Percentiles rank a stretch among this genome's conserved stretches.
phyloP scores from a whole-genome alignment of 2,113 vertebrate genomes.

The Orthonyx spaldingii region DNA sequence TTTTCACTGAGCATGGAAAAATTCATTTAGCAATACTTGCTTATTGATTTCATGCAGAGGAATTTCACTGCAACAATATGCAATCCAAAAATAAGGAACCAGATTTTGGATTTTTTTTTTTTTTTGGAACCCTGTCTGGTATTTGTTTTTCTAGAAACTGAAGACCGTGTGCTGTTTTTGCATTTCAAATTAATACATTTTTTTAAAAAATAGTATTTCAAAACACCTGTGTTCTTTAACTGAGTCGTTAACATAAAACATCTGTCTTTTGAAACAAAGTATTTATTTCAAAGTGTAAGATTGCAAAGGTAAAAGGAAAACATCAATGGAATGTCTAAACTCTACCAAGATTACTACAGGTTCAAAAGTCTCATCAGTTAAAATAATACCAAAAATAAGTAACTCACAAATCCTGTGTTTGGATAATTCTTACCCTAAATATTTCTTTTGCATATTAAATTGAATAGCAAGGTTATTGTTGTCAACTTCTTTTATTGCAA shows the following conservation, averaged over 20 bases:
- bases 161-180: neutral
- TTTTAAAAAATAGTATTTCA: neutral
- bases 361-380: neutral
- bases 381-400: neutral
- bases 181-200: neutral
- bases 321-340: neutral
- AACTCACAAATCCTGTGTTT: neutral
- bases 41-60: neutral
- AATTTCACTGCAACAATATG: neutral
- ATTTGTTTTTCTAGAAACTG: neutral
- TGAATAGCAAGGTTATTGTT: neutral
- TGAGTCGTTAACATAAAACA: neutral
- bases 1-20: neutral
- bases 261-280: neutral
- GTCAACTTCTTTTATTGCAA: neutral
- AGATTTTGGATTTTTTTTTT: neutral
- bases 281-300: neutral
- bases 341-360: neutral
- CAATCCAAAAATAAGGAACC: neutral
- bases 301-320: neutral
- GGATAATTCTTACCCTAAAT: neutral
- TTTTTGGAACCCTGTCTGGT: neutral
- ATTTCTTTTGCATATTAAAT: neutral
- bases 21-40: neutral
- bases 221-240: neutral